A percentile compares a stretch with the other conserved stretches of the same genome.
Conservation (phyloP, 2,888 invertebrate species). For the Parnassius apollo region DNA sequence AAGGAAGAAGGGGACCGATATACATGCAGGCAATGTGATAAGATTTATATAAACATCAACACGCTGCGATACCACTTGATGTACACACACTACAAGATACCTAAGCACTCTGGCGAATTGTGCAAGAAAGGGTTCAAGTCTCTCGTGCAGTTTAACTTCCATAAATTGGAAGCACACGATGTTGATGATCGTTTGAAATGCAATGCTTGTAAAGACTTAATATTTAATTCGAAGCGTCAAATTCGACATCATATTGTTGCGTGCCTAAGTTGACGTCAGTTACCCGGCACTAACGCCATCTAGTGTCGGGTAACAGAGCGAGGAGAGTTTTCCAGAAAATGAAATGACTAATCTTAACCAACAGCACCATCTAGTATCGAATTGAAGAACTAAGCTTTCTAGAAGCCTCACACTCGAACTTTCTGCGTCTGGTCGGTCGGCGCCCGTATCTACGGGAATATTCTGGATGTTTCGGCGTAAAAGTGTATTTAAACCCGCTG, state of each 20-base stretch:
- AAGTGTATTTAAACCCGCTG: too few relatives aligned
- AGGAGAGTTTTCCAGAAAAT: too few relatives aligned
- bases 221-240: conserved; percentile 55
- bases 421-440: too few relatives aligned
- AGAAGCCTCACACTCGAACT: too few relatives aligned
- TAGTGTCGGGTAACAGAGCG: too few relatives aligned
- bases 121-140: conserved; percentile 56
- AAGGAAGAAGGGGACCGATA: conserved; percentile 42
- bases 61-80: conserved; percentile 54
- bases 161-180: conserved; percentile 56
- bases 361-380: too few relatives aligned
- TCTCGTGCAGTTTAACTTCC: conserved; percentile 45
- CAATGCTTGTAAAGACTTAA: conserved; percentile 55
- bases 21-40: conserved; percentile 51
- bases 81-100: conserved; percentile 56
- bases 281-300: too few relatives aligned
- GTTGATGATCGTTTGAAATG: conserved; percentile 62
- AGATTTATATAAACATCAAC: conserved; percentile 45
- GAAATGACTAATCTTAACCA: too few relatives aligned
- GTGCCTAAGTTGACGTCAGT: too few relatives aligned
- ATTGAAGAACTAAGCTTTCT: too few relatives aligned
- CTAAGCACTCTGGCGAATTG: conserved; percentile 44
- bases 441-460: too few relatives aligned
- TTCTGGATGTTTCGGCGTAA: too few relatives aligned
- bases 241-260: conserved; percentile 52